phyloP scores from a whole-genome alignment of 2,113 vertebrate species.

The Sapayoa aenigma region DNA sequence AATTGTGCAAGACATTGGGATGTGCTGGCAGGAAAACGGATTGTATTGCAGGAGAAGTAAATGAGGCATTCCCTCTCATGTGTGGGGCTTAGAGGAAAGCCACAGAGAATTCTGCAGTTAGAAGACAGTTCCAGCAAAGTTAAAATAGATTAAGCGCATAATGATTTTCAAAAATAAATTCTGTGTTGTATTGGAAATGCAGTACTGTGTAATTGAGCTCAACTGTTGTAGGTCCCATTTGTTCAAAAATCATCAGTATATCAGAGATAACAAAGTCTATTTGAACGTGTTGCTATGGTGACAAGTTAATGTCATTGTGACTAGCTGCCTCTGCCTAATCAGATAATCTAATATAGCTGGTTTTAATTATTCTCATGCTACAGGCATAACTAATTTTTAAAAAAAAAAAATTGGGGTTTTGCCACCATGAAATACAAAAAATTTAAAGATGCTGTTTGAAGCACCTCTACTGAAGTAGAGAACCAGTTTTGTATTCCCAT shows the following conservation, averaged over 20 bases:
- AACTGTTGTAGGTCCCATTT: conserved; percentile 15
- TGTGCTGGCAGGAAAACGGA: neutral
- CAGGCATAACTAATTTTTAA: conserved; percentile 15
- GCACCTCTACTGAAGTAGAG: neutral
- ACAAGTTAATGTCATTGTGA: conserved; percentile 34
- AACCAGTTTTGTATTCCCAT: neutral
- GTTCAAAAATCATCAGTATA: conserved; percentile 37
- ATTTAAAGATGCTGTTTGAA: neutral
- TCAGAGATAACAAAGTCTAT: conserved; percentile 35
- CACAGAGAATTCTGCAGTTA: neutral
- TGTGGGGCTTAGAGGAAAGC: neutral
- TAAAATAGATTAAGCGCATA: neutral
- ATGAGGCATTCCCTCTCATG: neutral
- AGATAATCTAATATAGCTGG: conserved; percentile 41
- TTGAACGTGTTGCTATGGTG: conserved; percentile 65
- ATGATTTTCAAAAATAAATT: neutral
- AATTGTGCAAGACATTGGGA: neutral
- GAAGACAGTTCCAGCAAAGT: neutral
- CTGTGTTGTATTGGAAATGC: neutral
- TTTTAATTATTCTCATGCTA: conserved; percentile 46
- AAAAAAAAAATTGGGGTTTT: neutral
- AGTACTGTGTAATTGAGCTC: neutral
- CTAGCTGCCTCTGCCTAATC: conserved; percentile 31
- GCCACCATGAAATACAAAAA: neutral
- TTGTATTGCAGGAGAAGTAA: neutral